Conservation (phyloP, 2,888 invertebrate genomes). For the Eledona agricola region DNA sequence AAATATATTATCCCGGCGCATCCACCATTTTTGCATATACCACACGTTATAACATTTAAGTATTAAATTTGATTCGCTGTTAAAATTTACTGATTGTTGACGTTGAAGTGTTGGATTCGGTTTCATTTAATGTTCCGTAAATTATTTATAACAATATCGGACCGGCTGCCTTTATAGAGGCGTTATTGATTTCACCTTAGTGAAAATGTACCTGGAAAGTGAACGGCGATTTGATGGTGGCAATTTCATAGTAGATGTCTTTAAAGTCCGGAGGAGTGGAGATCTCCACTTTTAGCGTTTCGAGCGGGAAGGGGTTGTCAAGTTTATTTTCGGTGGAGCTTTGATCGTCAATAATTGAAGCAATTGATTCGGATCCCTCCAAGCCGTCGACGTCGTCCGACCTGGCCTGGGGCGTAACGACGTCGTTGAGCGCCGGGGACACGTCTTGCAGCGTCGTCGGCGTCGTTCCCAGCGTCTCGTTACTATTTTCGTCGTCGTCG, state of each 20-base stretch:
- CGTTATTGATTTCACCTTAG: too few species aligned
- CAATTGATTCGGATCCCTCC: slow-evolving; percentile 77
- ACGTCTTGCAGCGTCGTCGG: slow-evolving; percentile 46
- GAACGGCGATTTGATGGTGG: slow-evolving; percentile 89
- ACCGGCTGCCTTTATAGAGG: too few species aligned
- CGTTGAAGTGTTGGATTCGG: too few species aligned
- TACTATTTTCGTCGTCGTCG: slow-evolving; percentile 65
- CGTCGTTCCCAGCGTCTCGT: slow-evolving; percentile 54
- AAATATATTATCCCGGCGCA: too few species aligned
- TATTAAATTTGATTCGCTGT: too few species aligned
- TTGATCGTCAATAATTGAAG: slow-evolving; percentile 68
- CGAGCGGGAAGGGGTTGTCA: slow-evolving; percentile 70
- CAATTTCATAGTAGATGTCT: slow-evolving; percentile 88
- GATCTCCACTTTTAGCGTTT: slow-evolving; percentile 88
- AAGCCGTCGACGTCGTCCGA: slow-evolving; percentile 69
- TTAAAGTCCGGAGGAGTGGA: slow-evolving; percentile 87
- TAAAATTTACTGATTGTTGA: too few species aligned
- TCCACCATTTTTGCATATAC: too few species aligned
- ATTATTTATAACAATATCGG: too few species aligned
- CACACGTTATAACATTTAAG: too few species aligned
- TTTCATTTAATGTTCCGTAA: too few species aligned
- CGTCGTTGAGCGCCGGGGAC: slow-evolving; percentile 61
- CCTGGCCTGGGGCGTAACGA: slow-evolving; percentile 66
- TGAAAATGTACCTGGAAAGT: slow-evolving; percentile 78
- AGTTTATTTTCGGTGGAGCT: slow-evolving; percentile 72